Conservation (phyloP, 2,113 vertebrate species). For the Naja naja region DNA sequence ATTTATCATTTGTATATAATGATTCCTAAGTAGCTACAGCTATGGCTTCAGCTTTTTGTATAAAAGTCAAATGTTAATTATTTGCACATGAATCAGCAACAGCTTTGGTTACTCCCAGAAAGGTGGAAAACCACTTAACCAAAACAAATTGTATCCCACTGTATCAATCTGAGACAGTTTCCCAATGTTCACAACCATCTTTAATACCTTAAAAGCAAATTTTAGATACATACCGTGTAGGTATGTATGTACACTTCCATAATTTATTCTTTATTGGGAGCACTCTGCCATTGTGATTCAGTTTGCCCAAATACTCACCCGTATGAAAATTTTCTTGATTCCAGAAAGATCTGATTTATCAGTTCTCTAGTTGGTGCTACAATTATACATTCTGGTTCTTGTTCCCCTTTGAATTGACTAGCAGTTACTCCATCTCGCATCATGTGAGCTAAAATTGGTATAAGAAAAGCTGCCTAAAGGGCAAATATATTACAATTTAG, state of each 20-base stretch:
- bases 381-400: constrained; percentile 88
- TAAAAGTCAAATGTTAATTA: too few species aligned
- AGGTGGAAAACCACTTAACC: not conserved
- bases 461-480: constrained; percentile 87
- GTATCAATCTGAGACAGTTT: not conserved
- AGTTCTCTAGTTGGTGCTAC: constrained; percentile 93
- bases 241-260: not conserved
- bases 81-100: not conserved
- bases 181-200: not conserved
- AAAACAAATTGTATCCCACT: not conserved
- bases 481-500: not conserved
- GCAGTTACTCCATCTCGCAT: constrained; percentile 82
- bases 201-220: not conserved
- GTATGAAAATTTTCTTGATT: constrained; percentile 89
- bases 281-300: not conserved
- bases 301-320: constrained; percentile 72
- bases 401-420: constrained; percentile 80
- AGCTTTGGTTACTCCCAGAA: not conserved
- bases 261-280: not conserved
- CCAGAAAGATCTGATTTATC: constrained; percentile 90
- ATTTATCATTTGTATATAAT: not conserved
- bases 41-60: not conserved
- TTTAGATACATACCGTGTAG: not conserved
- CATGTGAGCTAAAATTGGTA: constrained; percentile 87
- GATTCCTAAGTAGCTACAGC: not conserved